Conservation (phyloP, 2,113 vertebrate genomes). For the Hyla sarda region DNA sequence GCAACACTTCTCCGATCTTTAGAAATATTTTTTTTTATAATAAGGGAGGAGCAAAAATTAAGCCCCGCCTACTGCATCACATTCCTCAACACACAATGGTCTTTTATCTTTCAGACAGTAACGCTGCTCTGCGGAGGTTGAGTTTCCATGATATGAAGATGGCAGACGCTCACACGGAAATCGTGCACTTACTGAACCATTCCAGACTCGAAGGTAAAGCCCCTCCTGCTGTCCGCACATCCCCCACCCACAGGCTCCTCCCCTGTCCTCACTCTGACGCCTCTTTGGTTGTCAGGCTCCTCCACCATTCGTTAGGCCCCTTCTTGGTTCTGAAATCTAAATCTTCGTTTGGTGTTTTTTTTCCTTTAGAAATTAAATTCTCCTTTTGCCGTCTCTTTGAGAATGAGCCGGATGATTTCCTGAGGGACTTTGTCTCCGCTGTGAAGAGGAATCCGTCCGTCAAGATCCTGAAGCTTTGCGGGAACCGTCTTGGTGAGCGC, state of each 20-base stretch:
- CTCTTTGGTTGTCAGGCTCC: neutral
- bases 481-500: conserved; percentile 86
- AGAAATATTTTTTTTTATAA: no score
- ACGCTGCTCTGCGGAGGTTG: conserved; percentile 75
- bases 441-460: conserved; percentile 80
- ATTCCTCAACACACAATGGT: neutral
- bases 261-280: neutral
- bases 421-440: conserved; percentile 78
- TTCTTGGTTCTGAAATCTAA: no score
- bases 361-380: conserved; percentile 79
- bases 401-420: conserved; percentile 75
- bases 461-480: conserved; percentile 82
- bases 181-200: conserved; percentile 79
- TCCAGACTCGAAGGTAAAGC: conserved; percentile 79
- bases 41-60: no score
- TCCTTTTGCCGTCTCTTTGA: conserved; percentile 91
- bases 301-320: no score
- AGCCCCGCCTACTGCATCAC: no score
- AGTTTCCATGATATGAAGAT: conserved; percentile 84
- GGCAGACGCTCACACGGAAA: conserved; percentile 78
- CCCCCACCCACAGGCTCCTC: neutral
- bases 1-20: no score
- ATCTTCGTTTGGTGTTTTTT: no score
- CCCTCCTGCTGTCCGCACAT: neutral
- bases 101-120: conserved; percentile 69